These are phyloP conservation scores for Brienomyrus brachyistius DNA, from an alignment of 2,113 vertebrate genomes.

Conservation along the genomic window DNA sequence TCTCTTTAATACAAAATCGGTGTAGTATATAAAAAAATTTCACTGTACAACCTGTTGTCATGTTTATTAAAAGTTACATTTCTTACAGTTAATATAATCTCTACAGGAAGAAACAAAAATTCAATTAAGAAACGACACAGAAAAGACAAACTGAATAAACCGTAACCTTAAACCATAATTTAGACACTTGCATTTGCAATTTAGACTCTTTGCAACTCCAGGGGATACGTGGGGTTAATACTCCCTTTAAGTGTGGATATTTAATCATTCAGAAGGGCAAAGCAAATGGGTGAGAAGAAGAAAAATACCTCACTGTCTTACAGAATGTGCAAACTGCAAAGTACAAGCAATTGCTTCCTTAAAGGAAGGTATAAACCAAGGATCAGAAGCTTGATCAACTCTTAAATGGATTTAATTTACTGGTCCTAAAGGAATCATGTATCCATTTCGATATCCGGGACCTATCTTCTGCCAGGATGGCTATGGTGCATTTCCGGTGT, in stretches of 20 bases:
- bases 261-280: conserved; percentile 16
- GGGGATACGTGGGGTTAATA: conserved; percentile 12
- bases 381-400: conserved; percentile 44
- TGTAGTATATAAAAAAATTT: neutral
- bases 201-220: conserved; percentile 19
- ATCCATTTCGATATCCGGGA: conserved; percentile 14
- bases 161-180: conserved; percentile 22
- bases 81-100: conserved; percentile 51
- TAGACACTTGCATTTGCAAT: neutral
- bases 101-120: conserved; percentile 13
- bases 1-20: neutral
- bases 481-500: conserved; percentile 88
- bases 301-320: conserved; percentile 25
- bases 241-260: conserved; percentile 2
- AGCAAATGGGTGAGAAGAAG: conserved; percentile 16
- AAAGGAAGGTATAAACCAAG: conserved; percentile 22
- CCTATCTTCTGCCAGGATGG: conserved; percentile 66
- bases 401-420: conserved; percentile 21
- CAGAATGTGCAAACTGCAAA: conserved; percentile 54
- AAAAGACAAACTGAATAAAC: conserved; percentile 10
- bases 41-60: neutral
- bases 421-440: conserved; percentile 18
- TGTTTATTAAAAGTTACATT: conserved; percentile 42
- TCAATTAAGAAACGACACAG: conserved; percentile 16
- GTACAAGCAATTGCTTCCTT: conserved; percentile 27